Base-by-base conservation (phyloP, 2,797 vertebrate species). In the Pteronotus mesoamericanus region DNA sequence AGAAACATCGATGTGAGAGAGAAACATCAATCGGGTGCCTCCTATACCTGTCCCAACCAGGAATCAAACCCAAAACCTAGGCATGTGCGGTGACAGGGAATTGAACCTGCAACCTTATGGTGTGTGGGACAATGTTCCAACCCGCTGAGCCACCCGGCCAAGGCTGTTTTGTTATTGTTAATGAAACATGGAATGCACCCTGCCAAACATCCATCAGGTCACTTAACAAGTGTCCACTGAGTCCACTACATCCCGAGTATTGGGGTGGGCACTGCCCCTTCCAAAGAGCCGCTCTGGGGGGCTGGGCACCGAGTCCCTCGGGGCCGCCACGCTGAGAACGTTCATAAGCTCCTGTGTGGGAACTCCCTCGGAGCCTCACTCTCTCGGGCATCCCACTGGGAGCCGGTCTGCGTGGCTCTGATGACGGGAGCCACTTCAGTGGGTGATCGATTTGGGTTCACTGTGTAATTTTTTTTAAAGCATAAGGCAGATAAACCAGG, bases 261-360 rank as follows among this genome's bases (percentile, higher is more conserved):
- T 53, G 22, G 69, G n/a, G 21, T 15, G 19, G 69, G 39, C 14
- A 34, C 11, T 7, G 8, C 5, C 10, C 57, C 55, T 94, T 93
- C 37, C 37, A 42, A n/a, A 39, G 46, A 34, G n/a, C 32, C 32
- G 26, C 10, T 51, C 7, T 0, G 3, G 66, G 34, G 22, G 7
- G 3, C 10, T 48, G 55, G 10, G 21, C 1, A 1, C 9, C 44
- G 66, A 4, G 0, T 44, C 8, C 6, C 15, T 2, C 2, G 1
- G 7, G 6, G 12, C 69, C 12, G 7, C n/a, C 44, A 16, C 48
- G 1, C 0, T 8, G 24, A 57, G 32, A 69, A 59, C 9, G 10
- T 75, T 19, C n/a, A 18, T 6, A 55, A 24, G 48, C 22, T 72
- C 10, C 10, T 34, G 29, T 64, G 74, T 75, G 37, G 44, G 37